phyloP scores from a whole-genome alignment of 2,888 invertebrate species.

The Ophion obscuratus region DNA sequence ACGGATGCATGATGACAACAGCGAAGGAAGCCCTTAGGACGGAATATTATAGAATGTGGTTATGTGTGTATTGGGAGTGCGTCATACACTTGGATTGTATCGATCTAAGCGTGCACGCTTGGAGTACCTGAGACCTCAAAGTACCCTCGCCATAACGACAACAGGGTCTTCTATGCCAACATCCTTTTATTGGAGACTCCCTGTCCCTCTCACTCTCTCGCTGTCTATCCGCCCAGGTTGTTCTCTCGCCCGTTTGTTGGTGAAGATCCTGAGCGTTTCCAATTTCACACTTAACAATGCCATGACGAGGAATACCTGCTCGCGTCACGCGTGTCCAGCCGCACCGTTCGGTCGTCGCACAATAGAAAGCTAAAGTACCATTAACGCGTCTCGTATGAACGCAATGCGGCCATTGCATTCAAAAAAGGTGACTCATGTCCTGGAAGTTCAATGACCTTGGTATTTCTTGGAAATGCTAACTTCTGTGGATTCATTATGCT shows the following conservation, averaged over 20 bases:
- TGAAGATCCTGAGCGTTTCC: constrained; percentile 36
- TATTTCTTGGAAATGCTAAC: neutral
- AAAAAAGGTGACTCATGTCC: constrained; percentile 12
- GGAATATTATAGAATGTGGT: constrained; percentile 22
- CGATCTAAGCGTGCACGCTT: constrained; percentile 10
- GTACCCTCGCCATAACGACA: neutral
- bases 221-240: neutral
- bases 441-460: neutral
- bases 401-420: constrained; percentile 12
- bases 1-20: constrained; percentile 33
- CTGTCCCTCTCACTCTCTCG: neutral
- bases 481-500: neutral
- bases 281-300: constrained; percentile 48
- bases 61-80: constrained; percentile 1
- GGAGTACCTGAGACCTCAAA: constrained; percentile 24
- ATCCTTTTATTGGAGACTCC: neutral
- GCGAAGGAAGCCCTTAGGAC: neutral
- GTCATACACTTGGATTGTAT: constrained; percentile 15
- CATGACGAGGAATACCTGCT: constrained; percentile 34
- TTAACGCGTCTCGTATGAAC: neutral
- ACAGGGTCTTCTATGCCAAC: neutral
- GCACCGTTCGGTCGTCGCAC: constrained; percentile 7
- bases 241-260: neutral
- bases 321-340: constrained; percentile 15
- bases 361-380: neutral